phyloP scores from a whole-genome alignment of 2,888 invertebrate genomes.

The Clepsis dumicolana region DNA sequence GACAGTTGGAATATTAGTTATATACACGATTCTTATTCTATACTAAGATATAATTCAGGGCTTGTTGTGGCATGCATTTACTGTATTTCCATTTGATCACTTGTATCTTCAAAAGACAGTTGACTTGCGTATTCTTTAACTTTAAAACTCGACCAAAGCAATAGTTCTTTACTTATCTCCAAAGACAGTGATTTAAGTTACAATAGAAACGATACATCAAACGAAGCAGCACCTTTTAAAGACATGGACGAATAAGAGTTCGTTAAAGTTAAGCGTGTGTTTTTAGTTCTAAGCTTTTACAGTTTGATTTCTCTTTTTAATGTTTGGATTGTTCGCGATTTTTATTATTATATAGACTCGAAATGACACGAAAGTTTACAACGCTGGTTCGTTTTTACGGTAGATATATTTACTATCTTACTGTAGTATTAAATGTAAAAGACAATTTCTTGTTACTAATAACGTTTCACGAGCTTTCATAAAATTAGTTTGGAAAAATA shows the following conservation, averaged over 20 bases:
- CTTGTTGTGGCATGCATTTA: slow-evolving; percentile 76
- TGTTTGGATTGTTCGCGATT: slow-evolving; percentile 64
- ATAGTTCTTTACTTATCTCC: slow-evolving; percentile 51
- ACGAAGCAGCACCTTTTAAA: slow-evolving; percentile 81
- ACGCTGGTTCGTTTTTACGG: slow-evolving; percentile 63
- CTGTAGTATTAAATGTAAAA: slow-evolving; percentile 75
- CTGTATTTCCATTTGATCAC: slow-evolving; percentile 47
- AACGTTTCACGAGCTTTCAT: slow-evolving; percentile 82
- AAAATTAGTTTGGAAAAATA: slow-evolving; percentile 73
- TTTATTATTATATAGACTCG: slow-evolving; percentile 45
- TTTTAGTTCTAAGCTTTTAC: slow-evolving; percentile 64
- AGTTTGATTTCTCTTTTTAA: slow-evolving; percentile 53
- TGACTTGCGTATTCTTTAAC: slow-evolving; percentile 29
- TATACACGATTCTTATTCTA: slow-evolving; percentile 24
- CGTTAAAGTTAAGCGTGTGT: slow-evolving; percentile 68
- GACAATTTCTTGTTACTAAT: slow-evolving; percentile 80
- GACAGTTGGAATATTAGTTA: slow-evolving; percentile 28
- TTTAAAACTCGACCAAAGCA: slow-evolving; percentile 59
- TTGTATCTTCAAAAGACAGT: slow-evolving; percentile 56
- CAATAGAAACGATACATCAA: slow-evolving; percentile 57
- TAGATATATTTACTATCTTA: slow-evolving; percentile 58
- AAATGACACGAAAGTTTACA: slow-evolving; percentile 44
- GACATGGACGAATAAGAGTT: slow-evolving; percentile 70
- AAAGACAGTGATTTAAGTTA: slow-evolving; percentile 47
- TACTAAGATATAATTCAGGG: slow-evolving; percentile 54